Conservation (phyloP, 2,797 vertebrate genomes). For the Tympanoctomys barrerae region DNA sequence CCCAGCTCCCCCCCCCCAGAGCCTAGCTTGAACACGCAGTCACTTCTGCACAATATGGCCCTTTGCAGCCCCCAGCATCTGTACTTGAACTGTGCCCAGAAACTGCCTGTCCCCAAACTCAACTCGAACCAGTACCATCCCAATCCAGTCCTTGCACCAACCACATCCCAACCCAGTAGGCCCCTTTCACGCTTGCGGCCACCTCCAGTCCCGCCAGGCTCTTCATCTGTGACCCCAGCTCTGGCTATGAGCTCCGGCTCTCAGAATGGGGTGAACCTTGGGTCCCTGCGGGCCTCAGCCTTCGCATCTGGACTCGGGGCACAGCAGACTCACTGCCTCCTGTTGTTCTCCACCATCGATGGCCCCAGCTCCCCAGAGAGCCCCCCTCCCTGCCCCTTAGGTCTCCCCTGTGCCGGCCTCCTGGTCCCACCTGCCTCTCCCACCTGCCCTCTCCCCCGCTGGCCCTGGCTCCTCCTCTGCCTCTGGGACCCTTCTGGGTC, state of each 20-base stretch:
- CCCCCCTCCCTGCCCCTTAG: neutral
- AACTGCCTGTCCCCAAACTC: accelerated
- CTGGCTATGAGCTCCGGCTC: neutral
- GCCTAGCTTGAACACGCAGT: neutral
- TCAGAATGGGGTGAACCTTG: accelerated
- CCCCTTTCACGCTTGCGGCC: neutral
- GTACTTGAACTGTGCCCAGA: neutral
- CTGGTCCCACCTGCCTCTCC: no score
- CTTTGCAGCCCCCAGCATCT: neutral
- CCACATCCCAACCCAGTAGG: neutral
- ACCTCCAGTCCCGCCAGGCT: neutral
- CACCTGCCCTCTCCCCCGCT: neutral
- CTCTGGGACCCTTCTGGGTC: neutral
- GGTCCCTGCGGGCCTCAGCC: neutral
- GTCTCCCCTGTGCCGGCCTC: neutral
- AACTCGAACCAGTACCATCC: neutral
- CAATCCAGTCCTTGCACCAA: neutral
- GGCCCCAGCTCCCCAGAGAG: neutral
- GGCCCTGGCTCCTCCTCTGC: neutral
- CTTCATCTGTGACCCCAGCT: no score
- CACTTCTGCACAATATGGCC: neutral
- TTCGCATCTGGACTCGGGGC: neutral
- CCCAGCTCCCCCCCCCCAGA: constrained; percentile 69
- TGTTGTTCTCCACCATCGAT: neutral
- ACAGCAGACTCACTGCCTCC: no score